phyloP scores from a whole-genome alignment of 2,113 vertebrate species.

The Syrmaticus mikado region DNA sequence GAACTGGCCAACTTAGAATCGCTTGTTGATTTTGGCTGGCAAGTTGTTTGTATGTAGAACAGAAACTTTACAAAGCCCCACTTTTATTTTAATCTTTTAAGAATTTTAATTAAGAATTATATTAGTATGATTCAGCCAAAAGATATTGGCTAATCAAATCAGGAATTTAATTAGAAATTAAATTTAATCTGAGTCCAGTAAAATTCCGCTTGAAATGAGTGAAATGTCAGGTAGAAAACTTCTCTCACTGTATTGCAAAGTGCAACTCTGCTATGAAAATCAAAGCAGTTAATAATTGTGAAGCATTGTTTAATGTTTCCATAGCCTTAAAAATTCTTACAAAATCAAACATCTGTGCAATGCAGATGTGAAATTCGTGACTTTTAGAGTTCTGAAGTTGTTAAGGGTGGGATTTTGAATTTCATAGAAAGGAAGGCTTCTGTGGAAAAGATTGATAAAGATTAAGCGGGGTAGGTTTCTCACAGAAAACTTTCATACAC shows the following conservation, averaged over 20 bases:
- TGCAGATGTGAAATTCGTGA: neutral
- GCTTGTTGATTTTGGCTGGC: neutral
- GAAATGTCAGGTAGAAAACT: neutral
- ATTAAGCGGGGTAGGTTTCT: neutral
- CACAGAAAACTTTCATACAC: neutral
- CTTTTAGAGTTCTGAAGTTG: neutral
- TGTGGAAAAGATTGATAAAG: neutral
- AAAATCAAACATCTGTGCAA: neutral
- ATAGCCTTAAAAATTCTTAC: neutral
- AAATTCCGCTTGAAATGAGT: neutral
- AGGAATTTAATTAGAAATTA: neutral
- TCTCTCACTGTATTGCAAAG: neutral
- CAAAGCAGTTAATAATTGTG: neutral
- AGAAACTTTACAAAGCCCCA: neutral
- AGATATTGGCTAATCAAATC: neutral
- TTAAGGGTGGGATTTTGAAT: neutral
- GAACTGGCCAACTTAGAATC: neutral
- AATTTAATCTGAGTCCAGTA: neutral
- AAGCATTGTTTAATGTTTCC: neutral
- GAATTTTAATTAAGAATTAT: neutral
- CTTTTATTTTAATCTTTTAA: neutral
- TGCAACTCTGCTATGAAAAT: neutral
- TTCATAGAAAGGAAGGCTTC: neutral
- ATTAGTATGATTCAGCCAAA: neutral
- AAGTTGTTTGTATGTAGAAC: neutral